Base-by-base conservation (phyloP, 2,113 vertebrate genomes). In the Micromys minutus region DNA sequence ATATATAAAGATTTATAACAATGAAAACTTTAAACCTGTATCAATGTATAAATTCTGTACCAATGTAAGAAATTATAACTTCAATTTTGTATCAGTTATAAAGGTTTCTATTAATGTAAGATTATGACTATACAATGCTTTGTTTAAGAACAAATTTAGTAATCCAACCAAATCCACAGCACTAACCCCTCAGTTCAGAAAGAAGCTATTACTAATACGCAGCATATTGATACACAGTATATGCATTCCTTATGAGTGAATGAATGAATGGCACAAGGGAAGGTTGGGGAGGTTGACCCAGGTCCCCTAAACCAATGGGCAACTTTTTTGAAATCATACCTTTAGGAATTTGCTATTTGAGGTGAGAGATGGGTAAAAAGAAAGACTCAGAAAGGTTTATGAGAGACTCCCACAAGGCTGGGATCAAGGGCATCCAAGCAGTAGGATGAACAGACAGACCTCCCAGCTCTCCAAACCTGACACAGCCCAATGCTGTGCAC, bases 321-420 rank as follows among this genome's bases (percentile, higher is more conserved):
- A 92, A 69, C 34, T 91, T 45, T 12, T 52, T 90, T 90, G 65
- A 93, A 96, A 89, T 61, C 42, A 13, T 36, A 57, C 57, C 88
- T 77, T 81, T 67, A 90, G 26, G 92, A 89, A 72, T 76, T 26
- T 80, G 63, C 87, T 89, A n/a, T 69, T 95, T 90, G 21, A 50
- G 39, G 42, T 93, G 16, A 81, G 39, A 96, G 69, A 15, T 59
- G 2, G 19, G 6, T 90, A 31, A 47, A 65, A 83, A 67, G 75
- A 50, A 29, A 47, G 39, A n/a, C 45, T 50, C 29, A 12, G 24
- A 22, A 72, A 92, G 36, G 1, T 61, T 91, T 57, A 59, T 85
- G 75, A 59, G 69, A 93, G 29, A 5, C 9, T 50, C n/a, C 13
- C 52, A 29, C 31, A 59, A 87, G 81, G n/a, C 63, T 45, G 29